Evolutionary conservation across 2,113 vertebrate genomes (phyloP).

Genomic region (Elgaria multicarinata): DNA sequence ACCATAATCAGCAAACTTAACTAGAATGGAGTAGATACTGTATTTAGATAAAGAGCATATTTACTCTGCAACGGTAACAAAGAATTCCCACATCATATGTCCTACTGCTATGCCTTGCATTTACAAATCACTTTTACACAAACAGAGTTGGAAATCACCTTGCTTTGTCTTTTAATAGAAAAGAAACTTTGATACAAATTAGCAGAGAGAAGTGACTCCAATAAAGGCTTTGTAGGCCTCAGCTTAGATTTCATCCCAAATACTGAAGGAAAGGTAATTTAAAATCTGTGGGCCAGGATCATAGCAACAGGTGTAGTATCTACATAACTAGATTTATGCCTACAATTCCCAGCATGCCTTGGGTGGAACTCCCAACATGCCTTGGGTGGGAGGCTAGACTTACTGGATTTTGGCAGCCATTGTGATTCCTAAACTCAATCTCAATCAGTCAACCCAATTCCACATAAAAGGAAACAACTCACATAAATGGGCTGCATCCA

Average conservation of each 20-base stretch:
- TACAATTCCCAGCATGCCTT: too few species aligned
- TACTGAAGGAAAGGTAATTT: neutral
- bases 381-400: too few species aligned
- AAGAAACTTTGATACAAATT: neutral
- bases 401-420: too few species aligned
- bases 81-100: conserved; percentile 1
- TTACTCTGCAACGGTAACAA: accelerated
- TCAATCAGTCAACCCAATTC: too few species aligned
- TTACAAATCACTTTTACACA: neutral
- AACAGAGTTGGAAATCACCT: neutral
- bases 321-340: too few species aligned
- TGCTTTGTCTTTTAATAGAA: neutral
- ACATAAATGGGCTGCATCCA: too few species aligned
- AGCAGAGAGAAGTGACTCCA: neutral
- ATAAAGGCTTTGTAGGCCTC: neutral
- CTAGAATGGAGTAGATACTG: conserved; percentile 29
- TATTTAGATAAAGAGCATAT: conserved; percentile 36
- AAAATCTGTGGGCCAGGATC: neutral
- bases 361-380: too few species aligned
- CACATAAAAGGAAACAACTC: too few species aligned
- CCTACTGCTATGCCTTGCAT: neutral
- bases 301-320: neutral
- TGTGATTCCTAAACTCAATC: too few species aligned
- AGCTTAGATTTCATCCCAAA: neutral
- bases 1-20: conserved; percentile 25